Percentiles rank a stretch among this genome's conserved stretches.
phyloP scores from a whole-genome alignment of 2,797 vertebrate genomes.

The Gallinago solitaria region DNA sequence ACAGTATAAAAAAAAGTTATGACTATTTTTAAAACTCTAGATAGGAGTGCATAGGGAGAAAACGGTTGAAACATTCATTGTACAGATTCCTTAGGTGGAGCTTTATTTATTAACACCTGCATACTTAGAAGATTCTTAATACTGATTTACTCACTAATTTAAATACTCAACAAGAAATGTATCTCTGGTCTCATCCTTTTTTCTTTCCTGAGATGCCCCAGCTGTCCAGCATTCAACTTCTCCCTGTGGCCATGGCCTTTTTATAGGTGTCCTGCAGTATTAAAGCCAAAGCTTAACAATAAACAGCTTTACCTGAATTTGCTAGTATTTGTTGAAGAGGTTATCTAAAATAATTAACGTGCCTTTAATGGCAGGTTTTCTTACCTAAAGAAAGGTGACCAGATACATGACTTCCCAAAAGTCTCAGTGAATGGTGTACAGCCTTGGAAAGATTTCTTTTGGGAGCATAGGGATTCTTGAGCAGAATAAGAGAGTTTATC shows the following conservation, averaged over 20 bases:
- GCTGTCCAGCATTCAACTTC: neutral
- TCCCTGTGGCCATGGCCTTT: neutral
- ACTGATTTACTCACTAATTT: neutral
- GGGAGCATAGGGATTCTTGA: neutral
- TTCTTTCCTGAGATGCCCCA: neutral
- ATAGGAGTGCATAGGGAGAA: neutral
- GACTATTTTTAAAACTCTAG: neutral
- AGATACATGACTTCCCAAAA: neutral
- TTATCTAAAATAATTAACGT: neutral
- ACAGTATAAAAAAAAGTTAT: neutral
- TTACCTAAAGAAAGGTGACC: neutral
- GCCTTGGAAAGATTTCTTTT: neutral
- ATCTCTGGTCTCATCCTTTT: neutral
- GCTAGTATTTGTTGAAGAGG: neutral
- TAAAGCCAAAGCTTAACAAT: neutral
- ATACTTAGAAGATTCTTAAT: neutral
- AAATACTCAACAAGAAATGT: neutral
- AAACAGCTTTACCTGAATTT: neutral
- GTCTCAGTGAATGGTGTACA: neutral
- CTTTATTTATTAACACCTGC: neutral
- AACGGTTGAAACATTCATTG: neutral
- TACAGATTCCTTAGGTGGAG: neutral
- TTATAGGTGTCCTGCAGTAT: neutral
- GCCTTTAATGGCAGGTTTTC: neutral
- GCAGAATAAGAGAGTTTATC: neutral